Evolutionary conservation across 2,797 vertebrate genomes (phyloP), one percentile per base, ranked within the genome.

Genomic region (Melanotaenia pygmaea): DNA sequence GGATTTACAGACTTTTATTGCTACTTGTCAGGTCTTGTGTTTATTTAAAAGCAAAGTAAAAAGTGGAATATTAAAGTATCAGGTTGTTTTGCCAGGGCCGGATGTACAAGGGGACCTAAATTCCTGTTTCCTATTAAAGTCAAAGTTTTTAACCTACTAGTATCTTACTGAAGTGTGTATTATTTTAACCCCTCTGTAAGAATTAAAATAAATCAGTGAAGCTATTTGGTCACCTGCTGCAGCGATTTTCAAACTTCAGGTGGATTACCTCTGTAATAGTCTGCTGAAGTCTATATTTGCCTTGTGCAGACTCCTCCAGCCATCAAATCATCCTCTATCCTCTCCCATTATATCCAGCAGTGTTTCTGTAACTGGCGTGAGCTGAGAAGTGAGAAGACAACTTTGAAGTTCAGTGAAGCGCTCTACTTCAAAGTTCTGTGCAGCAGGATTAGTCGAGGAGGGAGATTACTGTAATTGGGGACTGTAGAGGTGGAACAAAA

Each of bases 401-500:
- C 87, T 88, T 86, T 90, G 88, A 89, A 86, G 88, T 89, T 88
- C 78, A 67, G 22, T 54, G 67, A 66, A 87, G 81, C 80, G 62
- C 70, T 74, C 64, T 67, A 85, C 87, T 89, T 90, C 90, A 90
- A 89, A 88, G 88, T 84, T 81, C 10, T 59, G 59, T 59, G 38
- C 82, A 59, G 77, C 58, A 43, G 88, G 86, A 89, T 91, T 90
- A 91, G 74, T 59, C 12, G 24, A 79, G 79, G 82, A 80, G 77
- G 79, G 76, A 88, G 87, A 91, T 91, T 89, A 91, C 82, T 82
- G 86, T 90, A 91, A 91, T 88, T 90, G 88, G 87, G 69, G 87
- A 86, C 81, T 61, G 79, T 57, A 76, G 86, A 86, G 79, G 85
- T 84, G 83, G 88, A 89, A 91, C 88, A 89, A 90, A 89, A 85